A percentile compares a stretch with the other conserved stretches of the same genome.
Evolutionary conservation across 2,797 vertebrate genomes (phyloP).

Genomic region (Pitangus sulphuratus): DNA sequence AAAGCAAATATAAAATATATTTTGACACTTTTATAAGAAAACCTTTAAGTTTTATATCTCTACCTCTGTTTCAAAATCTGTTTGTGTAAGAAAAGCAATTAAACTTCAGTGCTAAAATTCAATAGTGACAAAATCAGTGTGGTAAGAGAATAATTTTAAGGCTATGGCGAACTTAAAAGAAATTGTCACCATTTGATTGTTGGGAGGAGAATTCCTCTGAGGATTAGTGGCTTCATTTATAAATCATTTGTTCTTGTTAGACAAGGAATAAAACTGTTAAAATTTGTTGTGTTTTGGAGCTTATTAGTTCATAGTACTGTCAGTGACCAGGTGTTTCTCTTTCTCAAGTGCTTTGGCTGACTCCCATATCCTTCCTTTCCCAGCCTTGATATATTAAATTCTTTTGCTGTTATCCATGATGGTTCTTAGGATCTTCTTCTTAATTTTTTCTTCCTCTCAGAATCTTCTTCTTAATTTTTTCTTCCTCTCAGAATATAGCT

Average conservation of each 20-base stretch:
- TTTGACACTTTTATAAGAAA: conserved; percentile 54
- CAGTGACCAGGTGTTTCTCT: neutral
- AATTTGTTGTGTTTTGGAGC: conserved; percentile 1
- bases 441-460: neutral
- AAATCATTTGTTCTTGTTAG: conserved; percentile 2
- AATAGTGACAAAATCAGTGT: conserved; percentile 15
- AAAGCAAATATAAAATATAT: conserved; percentile 45
- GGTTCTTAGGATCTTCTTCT: neutral
- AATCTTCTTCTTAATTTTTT: neutral
- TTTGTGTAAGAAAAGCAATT: conserved; percentile 43
- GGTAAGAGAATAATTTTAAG: conserved; percentile 25
- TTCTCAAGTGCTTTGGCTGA: conserved; percentile 1
- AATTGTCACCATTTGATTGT: neutral
- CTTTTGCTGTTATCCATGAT: neutral
- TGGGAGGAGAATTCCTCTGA: conserved; percentile 29
- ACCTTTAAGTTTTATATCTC: conserved; percentile 9
- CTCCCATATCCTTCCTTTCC: neutral
- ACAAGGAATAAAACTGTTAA: neutral
- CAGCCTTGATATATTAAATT: conserved; percentile 12
- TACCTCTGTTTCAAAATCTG: conserved; percentile 52
- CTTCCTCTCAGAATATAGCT: neutral
- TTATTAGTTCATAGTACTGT: neutral
- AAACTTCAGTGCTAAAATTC: conserved; percentile 34
- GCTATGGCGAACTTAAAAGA: conserved; percentile 43
- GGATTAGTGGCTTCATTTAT: neutral